Percentiles rank a stretch among this genome's conserved stretches.
Conservation (phyloP, 2,888 invertebrate genomes). For the Oxytorus armatus region DNA sequence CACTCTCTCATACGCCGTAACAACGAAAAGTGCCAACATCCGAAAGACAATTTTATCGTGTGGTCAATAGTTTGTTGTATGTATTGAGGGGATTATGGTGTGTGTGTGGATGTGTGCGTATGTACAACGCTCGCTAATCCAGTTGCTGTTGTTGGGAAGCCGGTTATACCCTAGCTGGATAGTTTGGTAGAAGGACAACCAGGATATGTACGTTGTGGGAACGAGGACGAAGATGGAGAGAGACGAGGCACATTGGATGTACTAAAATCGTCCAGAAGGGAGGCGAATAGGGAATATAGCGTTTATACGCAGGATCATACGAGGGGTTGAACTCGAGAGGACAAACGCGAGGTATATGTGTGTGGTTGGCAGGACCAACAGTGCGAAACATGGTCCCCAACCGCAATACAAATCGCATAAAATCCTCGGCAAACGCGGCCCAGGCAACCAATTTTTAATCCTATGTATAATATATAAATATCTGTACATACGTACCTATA, state of each 20-base stretch:
- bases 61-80: slow-evolving; percentile 74
- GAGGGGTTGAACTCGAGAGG: slow-evolving; percentile 53
- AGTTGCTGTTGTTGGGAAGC: slow-evolving; percentile 69
- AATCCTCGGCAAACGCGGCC: slow-evolving; percentile 68
- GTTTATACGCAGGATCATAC: slow-evolving; percentile 56
- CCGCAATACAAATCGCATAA: slow-evolving; percentile 78
- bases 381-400: slow-evolving; percentile 72
- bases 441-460: slow-evolving; percentile 43
- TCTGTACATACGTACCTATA: neutral
- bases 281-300: slow-evolving; percentile 19
- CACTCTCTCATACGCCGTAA: neutral
- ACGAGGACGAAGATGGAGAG: slow-evolving; percentile 41
- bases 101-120: too few species aligned
- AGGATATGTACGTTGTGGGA: slow-evolving; percentile 56
- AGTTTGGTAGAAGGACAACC: slow-evolving; percentile 72
- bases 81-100: slow-evolving; percentile 72
- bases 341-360: slow-evolving; percentile 57
- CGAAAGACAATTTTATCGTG: slow-evolving; percentile 73
- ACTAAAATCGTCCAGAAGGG: slow-evolving; percentile 37
- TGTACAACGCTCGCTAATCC: slow-evolving; percentile 75
- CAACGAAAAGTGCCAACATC: slow-evolving; percentile 1
- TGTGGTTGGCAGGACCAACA: slow-evolving; percentile 79
- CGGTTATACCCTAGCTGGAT: slow-evolving; percentile 70
- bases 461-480: neutral
- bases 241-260: slow-evolving; percentile 10